Evolutionary conservation across 2,113 vertebrate species (phyloP).

Genomic region (Ceuthmochares aereus): DNA sequence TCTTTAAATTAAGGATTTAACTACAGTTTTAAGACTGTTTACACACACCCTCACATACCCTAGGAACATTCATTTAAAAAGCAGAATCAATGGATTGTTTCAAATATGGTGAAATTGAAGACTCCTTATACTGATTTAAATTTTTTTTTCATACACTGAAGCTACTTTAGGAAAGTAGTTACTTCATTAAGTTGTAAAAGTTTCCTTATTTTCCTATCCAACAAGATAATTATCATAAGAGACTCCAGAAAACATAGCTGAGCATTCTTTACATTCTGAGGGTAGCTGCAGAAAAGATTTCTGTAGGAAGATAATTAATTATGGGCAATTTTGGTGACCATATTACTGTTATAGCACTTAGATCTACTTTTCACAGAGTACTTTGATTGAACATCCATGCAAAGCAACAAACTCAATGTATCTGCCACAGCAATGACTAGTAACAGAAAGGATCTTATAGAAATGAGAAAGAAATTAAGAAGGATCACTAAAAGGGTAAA

Average conservation of each 20-base stretch:
- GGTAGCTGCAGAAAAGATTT: neutral
- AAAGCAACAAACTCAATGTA: neutral
- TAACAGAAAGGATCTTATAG: neutral
- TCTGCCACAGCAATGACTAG: neutral
- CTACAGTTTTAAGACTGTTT: neutral
- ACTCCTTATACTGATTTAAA: neutral
- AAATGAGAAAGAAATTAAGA: neutral
- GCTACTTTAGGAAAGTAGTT: neutral
- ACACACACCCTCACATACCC: rapidly evolving
- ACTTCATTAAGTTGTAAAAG: neutral
- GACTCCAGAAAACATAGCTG: no score
- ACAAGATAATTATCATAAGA: neutral
- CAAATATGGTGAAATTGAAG: neutral
- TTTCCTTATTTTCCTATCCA: neutral
- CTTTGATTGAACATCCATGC: neutral
- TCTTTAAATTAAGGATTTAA: no score
- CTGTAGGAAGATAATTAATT: neutral
- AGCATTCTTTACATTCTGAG: neutral
- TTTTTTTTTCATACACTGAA: neutral
- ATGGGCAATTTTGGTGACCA: neutral
- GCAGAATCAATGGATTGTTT: neutral
- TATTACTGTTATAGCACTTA: neutral
- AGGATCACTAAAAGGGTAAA: neutral
- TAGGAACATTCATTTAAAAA: neutral
- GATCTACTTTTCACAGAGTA: neutral